Percentiles rank a stretch among this genome's conserved stretches.
Conservation (phyloP, 35 echinoderm and acorn worm genomes). For the Anneissia japonica region DNA sequence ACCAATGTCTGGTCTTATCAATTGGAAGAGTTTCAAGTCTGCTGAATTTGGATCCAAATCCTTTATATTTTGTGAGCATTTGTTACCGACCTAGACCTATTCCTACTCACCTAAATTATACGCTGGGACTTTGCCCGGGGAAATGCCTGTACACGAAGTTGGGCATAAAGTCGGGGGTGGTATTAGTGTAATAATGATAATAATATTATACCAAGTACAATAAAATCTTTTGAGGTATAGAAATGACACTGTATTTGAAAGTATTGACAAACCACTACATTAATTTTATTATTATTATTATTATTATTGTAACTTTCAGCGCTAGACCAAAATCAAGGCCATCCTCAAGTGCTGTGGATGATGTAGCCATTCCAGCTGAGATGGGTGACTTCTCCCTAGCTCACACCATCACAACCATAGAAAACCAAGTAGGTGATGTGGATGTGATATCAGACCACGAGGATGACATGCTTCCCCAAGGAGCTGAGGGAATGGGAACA, state of each 20-base stretch:
- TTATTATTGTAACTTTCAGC: slow-evolving; percentile 8
- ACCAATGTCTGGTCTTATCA: too few species aligned
- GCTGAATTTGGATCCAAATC: too few species aligned
- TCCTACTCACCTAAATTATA: too few species aligned
- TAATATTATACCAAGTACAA: too few species aligned
- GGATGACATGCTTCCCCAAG: slow-evolving; percentile 93
- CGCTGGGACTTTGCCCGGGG: too few species aligned
- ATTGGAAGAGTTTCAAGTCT: too few species aligned
- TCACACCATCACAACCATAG: slow-evolving; percentile 81
- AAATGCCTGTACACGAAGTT: too few species aligned
- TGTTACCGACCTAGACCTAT: too few species aligned
- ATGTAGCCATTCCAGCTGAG: slow-evolving; percentile 78
- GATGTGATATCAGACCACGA: not conserved
- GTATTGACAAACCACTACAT: not conserved
- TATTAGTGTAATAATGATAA: too few species aligned
- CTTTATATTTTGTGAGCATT: too few species aligned
- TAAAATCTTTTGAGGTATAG: too few species aligned
- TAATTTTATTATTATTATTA: not conserved
- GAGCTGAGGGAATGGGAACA: slow-evolving; percentile 97
- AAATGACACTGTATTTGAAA: not conserved
- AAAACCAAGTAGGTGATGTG: slow-evolving; percentile 68
- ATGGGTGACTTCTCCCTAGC: slow-evolving; percentile 44
- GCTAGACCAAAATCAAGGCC: slow-evolving; percentile 35
- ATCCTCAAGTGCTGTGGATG: slow-evolving; percentile 41
- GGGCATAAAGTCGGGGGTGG: too few species aligned